Evolutionary conservation across 2,797 vertebrate genomes (phyloP).

Genomic region (Phalanger gymnotis): DNA sequence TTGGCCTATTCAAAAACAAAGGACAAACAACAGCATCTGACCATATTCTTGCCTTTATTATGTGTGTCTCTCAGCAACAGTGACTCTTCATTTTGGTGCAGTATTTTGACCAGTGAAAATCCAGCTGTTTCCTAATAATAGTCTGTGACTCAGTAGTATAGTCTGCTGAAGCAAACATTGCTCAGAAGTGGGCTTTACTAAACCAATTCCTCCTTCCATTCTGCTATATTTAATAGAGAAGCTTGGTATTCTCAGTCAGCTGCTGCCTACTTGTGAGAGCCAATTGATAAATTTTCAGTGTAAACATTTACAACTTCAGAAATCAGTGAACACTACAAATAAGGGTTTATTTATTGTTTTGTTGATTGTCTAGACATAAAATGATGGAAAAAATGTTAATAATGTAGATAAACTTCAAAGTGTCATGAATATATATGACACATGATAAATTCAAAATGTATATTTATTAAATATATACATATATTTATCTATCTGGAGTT

Average conservation of each 20-base stretch:
- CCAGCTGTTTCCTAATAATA: neutral
- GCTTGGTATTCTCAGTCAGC: neutral
- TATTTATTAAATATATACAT: neutral
- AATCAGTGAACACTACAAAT: neutral
- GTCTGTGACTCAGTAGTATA: neutral
- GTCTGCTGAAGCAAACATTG: neutral
- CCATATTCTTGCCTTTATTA: neutral
- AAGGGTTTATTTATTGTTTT: neutral
- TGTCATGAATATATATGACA: neutral
- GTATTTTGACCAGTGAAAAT: neutral
- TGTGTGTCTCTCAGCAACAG: neutral
- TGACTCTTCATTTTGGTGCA: neutral
- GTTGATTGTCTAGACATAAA: neutral
- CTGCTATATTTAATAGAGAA: neutral
- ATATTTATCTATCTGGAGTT: neutral
- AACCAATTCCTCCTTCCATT: neutral
- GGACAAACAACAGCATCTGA: neutral
- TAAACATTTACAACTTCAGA: neutral
- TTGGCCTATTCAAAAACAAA: neutral
- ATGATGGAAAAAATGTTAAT: neutral
- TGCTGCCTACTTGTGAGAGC: neutral
- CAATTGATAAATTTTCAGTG: neutral
- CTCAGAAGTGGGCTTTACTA: neutral
- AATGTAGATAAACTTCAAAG: neutral
- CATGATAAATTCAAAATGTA: neutral